Evolutionary conservation across 2,113 vertebrate species (phyloP), one percentile per base, ranked within the genome.

Genomic region (Indri indri): DNA sequence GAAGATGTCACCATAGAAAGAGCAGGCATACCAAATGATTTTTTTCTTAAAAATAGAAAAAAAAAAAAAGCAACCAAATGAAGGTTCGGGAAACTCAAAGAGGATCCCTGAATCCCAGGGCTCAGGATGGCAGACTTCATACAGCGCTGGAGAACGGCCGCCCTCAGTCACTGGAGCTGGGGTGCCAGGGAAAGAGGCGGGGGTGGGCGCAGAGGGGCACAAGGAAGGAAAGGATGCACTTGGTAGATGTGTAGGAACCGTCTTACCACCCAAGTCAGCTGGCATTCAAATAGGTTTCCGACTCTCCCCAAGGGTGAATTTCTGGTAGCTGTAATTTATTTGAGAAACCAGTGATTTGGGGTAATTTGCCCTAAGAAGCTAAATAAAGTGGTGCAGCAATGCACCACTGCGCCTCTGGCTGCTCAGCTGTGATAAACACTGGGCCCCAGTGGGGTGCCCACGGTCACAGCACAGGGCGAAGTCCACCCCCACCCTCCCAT

Each of bases 291-390:
- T 81, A 85, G 0, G 68, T 37, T 57, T 37, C 81, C 73, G 91
- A 90, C 74, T 84, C 94, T 81, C 73, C 82, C 82, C 23, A 85
- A 27, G 84, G 79, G 68, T 89, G 66, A 83, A 81, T 76, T 81
- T 97, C 88, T 80, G 85, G 90, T 83, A 86, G 94, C 94, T 91
- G 45, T 93, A 91, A 96, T 94, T 94, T 94, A 97, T 96, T 95
- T 96, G 77, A 92, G 85, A 96, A 95, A 92, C 95, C 94, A 86
- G 88, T 92, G 91, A 95, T 95, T 92, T 95, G 96, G 94, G 70
- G 80, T 63, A 82, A 88, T 83, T 59, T 92, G 80, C 83, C 88
- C 88, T 45, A 91, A 81, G 91, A 77, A 95, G 77, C 94, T 95
- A 97, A 91, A 94, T 85, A 92, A 90, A 91, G 92, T 20, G 32